phyloP scores from a whole-genome alignment of 2,797 vertebrate species.

The Lepilemur ruficaudatus region DNA sequence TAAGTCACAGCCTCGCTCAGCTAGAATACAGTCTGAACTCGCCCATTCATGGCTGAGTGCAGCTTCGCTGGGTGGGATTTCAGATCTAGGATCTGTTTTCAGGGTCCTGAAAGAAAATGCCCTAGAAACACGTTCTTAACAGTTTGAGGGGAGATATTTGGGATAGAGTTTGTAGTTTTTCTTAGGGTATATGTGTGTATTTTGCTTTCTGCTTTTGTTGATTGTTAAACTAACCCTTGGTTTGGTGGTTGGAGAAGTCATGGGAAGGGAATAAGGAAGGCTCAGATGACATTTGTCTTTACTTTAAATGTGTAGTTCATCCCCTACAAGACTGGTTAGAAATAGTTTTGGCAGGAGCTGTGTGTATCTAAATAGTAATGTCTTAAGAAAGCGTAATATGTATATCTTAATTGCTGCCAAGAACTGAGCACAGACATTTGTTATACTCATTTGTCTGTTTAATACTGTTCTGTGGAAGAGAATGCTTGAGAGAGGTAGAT shows the following conservation, averaged over 20 bases:
- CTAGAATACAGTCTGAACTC: not conserved
- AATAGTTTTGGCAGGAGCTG: constrained; percentile 6
- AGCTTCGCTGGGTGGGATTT: not conserved
- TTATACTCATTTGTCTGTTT: not conserved
- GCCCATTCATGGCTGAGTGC: not conserved
- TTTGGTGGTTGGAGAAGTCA: not conserved
- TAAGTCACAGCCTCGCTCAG: not conserved
- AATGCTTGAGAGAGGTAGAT: not conserved
- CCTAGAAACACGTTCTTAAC: not conserved
- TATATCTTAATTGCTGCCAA: not conserved
- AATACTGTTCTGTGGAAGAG: not conserved
- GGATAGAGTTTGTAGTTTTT: not conserved
- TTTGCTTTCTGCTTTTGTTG: constrained; percentile 39
- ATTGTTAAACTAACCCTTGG: not conserved
- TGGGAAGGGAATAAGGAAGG: not conserved
- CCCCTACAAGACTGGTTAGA: not conserved
- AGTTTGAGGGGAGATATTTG: not conserved
- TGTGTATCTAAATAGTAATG: constrained; percentile 35
- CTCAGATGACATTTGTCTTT: not conserved
- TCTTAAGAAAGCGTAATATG: constrained; percentile 36
- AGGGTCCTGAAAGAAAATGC: not conserved
- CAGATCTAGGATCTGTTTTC: constrained; percentile 1
- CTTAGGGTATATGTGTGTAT: not conserved
- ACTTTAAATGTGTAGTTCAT: not conserved
- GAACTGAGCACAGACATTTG: not conserved